These are phyloP conservation scores for Melanostoma mellinum DNA, from an alignment of 2,888 invertebrate genomes.

Conservation along the genomic window DNA sequence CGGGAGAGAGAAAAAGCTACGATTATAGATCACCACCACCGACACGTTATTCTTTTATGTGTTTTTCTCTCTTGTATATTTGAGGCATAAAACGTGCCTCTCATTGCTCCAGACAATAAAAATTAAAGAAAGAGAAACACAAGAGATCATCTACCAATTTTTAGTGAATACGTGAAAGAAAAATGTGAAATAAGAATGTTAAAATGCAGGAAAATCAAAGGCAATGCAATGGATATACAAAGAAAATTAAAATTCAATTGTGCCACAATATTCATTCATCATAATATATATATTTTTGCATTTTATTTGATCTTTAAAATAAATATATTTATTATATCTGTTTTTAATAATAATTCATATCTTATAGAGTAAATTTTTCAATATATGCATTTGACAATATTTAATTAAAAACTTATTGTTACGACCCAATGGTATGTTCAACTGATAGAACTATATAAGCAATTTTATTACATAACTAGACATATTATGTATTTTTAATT, in stretches of 20 bases:
- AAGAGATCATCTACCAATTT: conserved; percentile 36
- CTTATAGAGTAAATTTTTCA: conserved; percentile 50
- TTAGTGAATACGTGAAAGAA: conserved; percentile 42
- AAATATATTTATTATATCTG: conserved; percentile 57
- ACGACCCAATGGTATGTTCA: conserved; percentile 11
- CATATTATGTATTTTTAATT: background rate
- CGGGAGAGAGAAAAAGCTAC: conserved; percentile 27
- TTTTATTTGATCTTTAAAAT: conserved; percentile 70
- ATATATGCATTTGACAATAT: conserved; percentile 61
- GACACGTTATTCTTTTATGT: conserved; percentile 19
- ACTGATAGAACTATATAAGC: conserved; percentile 5
- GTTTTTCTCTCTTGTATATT: conserved; percentile 10
- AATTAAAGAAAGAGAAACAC: conserved; percentile 33
- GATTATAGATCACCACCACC: conserved; percentile 35
- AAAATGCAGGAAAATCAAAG: conserved; percentile 46
- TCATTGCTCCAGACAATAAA: background rate
- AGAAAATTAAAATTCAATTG: conserved; percentile 59
- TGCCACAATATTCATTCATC: conserved; percentile 69
- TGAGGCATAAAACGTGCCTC: background rate
- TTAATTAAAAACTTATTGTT: conserved; percentile 20
- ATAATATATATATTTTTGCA: conserved; percentile 70
- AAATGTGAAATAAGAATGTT: conserved; percentile 33
- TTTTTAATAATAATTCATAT: conserved; percentile 42
- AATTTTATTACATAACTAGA: too few relatives aligned
- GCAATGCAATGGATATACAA: conserved; percentile 44